phyloP scores from a whole-genome alignment of 2,797 vertebrate genomes.

The Oophaga sylvatica region DNA sequence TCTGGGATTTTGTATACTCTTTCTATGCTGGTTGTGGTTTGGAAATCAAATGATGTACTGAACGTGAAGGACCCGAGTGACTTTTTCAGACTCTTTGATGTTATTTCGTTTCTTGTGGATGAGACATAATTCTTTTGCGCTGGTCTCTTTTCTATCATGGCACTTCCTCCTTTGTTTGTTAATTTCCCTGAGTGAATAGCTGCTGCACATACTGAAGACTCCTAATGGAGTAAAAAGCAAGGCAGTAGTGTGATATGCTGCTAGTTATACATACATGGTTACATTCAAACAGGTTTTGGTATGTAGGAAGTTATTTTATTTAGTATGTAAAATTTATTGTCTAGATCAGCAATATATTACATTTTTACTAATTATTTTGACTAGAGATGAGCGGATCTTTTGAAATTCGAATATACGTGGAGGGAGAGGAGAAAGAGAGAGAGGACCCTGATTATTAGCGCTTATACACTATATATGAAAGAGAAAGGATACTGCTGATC shows the following conservation, averaged over 20 bases:
- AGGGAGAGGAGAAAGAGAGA: too few relatives aligned
- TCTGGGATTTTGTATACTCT: background rate
- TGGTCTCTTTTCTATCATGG: background rate
- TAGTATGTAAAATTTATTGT: too few relatives aligned
- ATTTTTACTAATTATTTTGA: too few relatives aligned
- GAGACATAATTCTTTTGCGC: background rate
- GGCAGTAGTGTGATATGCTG: background rate
- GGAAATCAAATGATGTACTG: background rate
- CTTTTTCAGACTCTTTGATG: background rate
- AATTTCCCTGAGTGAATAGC: constrained; percentile 9
- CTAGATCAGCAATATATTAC: too few relatives aligned
- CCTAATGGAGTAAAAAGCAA: background rate
- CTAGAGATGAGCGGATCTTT: too few relatives aligned
- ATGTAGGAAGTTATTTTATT: too few relatives aligned
- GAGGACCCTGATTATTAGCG: too few relatives aligned
- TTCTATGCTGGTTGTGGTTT: constrained; percentile 10
- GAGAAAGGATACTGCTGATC: too few relatives aligned
- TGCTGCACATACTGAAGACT: constrained; percentile 22
- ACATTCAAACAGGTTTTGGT: background rate
- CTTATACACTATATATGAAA: too few relatives aligned
- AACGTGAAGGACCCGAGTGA: background rate
- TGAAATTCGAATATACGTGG: too few relatives aligned
- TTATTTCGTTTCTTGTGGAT: constrained; percentile 13
- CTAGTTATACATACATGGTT: background rate
- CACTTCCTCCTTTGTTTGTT: background rate